phyloP scores from a whole-genome alignment of 2,797 vertebrate species.

The Labeo calbasu region DNA sequence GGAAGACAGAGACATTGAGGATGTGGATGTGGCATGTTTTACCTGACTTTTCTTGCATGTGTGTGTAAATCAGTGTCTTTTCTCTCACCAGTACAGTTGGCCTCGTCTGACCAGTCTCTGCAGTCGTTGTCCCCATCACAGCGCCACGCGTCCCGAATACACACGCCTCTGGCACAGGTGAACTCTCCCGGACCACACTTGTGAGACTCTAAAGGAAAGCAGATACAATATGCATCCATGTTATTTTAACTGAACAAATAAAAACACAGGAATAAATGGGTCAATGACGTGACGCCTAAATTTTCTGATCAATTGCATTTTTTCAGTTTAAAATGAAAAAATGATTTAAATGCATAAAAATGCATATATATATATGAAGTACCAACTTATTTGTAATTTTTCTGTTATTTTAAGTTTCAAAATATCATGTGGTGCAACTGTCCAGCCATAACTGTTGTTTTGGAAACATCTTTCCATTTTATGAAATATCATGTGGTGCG shows the following conservation, averaged over 20 bases:
- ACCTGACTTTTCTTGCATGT: background rate
- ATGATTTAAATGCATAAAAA: no score
- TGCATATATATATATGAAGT: no score
- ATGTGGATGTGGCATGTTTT: background rate
- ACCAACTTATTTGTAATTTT: no score
- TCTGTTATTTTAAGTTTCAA: no score
- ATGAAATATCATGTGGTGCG: no score
- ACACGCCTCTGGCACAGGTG: conserved; percentile 91
- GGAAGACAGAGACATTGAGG: background rate
- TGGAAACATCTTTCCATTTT: no score
- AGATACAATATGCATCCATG: background rate
- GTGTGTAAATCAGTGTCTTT: background rate
- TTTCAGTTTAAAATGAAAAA: no score
- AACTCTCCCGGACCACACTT: conserved; percentile 89
- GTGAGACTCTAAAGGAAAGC: conserved; percentile 82
- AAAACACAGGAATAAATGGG: background rate
- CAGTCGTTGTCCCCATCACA: conserved; percentile 98
- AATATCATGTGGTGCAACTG: no score
- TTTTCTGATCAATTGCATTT: no score
- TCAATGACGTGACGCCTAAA: no score
- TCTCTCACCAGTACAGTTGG: conserved; percentile 90
- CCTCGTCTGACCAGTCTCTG: conserved; percentile 97
- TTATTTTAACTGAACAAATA: conserved; percentile 16
- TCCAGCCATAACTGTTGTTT: no score
- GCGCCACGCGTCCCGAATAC: conserved; percentile 93